These are phyloP conservation scores for Phragmatobia fuliginosa DNA, from an alignment of 2,888 invertebrate species.

Conservation along the genomic window DNA sequence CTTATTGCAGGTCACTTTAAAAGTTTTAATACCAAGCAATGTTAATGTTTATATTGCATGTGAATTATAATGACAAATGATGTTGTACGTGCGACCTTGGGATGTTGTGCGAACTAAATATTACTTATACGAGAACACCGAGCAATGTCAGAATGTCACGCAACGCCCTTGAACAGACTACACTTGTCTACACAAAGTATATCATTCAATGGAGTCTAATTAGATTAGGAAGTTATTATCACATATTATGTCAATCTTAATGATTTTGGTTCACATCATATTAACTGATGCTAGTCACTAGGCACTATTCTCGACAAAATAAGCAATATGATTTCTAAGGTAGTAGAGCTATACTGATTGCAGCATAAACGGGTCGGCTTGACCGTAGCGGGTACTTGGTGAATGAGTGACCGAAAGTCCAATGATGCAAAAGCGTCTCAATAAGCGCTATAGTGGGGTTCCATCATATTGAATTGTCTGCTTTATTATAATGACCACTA, in stretches of 20 bases:
- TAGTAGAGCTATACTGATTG: too few species aligned
- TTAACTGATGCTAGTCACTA: too few species aligned
- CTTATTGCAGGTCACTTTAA: conserved; percentile 34
- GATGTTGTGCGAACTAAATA: conserved; percentile 63
- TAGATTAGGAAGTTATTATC: conserved; percentile 1
- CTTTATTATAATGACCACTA: too few species aligned
- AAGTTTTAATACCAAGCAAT: conserved; percentile 36
- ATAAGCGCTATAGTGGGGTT: too few species aligned
- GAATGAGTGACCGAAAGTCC: too few species aligned
- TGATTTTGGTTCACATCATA: too few species aligned
- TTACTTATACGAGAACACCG: conserved; percentile 44
- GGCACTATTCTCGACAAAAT: too few species aligned
- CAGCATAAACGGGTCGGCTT: too few species aligned
- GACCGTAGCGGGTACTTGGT: too few species aligned
- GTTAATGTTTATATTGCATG: conserved; percentile 57
- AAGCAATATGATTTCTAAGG: too few species aligned
- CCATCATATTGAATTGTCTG: too few species aligned
- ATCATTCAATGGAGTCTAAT: conserved; percentile 5
- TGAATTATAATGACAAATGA: conserved; percentile 26
- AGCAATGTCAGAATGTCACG: conserved; percentile 66
- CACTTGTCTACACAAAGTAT: conserved; percentile 31
- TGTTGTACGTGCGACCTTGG: conserved; percentile 49
- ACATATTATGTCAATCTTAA: neutral
- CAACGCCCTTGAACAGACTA: conserved; percentile 58
- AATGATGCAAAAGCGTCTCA: too few species aligned